These are phyloP conservation scores for Rhagonycha fulva DNA, from an alignment of 2,888 invertebrate genomes.

Conservation along the genomic window DNA sequence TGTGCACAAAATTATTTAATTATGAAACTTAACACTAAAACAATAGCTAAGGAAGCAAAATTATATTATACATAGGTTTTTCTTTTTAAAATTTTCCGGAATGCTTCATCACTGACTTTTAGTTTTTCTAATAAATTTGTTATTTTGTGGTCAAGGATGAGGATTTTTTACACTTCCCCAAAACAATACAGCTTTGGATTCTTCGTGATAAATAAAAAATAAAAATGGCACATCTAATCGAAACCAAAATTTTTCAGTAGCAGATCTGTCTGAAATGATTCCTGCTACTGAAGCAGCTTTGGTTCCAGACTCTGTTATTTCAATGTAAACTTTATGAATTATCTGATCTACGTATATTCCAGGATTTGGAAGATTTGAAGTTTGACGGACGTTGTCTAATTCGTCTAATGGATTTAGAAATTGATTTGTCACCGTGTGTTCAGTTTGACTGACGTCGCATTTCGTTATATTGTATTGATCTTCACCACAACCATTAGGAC, in stretches of 20 bases:
- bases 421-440: neutral
- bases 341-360: constrained; percentile 66
- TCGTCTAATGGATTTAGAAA: constrained; percentile 27
- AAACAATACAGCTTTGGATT: constrained; percentile 68
- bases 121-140: too few relatives aligned
- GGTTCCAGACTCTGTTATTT: constrained; percentile 70
- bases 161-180: constrained; percentile 72
- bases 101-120: too few relatives aligned
- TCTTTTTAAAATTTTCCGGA: too few relatives aligned
- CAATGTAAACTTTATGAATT: constrained; percentile 68
- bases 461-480: constrained; percentile 37
- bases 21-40: too few relatives aligned
- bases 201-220: constrained; percentile 73
- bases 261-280: constrained; percentile 61
- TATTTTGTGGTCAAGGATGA: too few relatives aligned
- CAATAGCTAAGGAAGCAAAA: too few relatives aligned
- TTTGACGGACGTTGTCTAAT: constrained; percentile 44
- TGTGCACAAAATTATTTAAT: too few relatives aligned
- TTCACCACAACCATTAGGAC: constrained; percentile 17
- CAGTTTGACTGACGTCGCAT: constrained; percentile 13
- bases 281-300: constrained; percentile 72
- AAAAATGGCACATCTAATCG: constrained; percentile 73
- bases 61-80: too few relatives aligned
- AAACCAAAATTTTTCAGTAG: constrained; percentile 58
- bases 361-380: constrained; percentile 58